Evolutionary conservation across 2,888 invertebrate genomes (phyloP), one percentile per base, ranked within the genome.

Genomic region (Heliconius hortense): DNA sequence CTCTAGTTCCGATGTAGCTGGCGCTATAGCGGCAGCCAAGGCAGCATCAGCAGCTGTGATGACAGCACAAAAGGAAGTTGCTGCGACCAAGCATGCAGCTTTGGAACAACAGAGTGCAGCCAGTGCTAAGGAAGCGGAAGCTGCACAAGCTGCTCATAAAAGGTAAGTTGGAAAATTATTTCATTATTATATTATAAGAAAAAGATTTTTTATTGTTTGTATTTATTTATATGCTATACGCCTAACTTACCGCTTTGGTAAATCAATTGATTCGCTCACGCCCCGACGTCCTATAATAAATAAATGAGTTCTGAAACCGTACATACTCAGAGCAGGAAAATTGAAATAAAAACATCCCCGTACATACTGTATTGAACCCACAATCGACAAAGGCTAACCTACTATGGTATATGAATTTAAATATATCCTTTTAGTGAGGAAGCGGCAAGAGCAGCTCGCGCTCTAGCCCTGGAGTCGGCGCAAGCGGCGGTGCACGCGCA

Each of bases 11-110:
- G 97, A 97, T 81, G 96, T 97, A 39, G 95, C 96, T 0, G 95
- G 96, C 53, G 96, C 96, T 0, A 95, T 97, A 72, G 95, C 96
- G 4, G 96, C 96, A 0, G 97, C 97, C 0, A 96, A 96, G 82
- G 96, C 96, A 79, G 97, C 97, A 0, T 96, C 96, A 0, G 92
- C 95, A 0, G 96, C 96, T 73, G 97, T 97, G 8, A 94, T 95
- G 83, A 91, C 95, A 21, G 96, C 97, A 0, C 97, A 97, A 83
- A 96, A 96, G 70, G 95, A 96, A 79, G 97, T 97, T 35, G 95
- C 96, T 53, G 95, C 95, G 0, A 96, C 96, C 5, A 97, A 97
- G 83, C 96, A 97, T 79, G 95, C 95, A 1, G 96, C 97, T 0
- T 86, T 96, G 10, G 94, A 96, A 81, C 97, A 97, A 79, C 97